Conservation (phyloP, 2,113 vertebrate genomes). For the Melanostigma gelatinosum region DNA sequence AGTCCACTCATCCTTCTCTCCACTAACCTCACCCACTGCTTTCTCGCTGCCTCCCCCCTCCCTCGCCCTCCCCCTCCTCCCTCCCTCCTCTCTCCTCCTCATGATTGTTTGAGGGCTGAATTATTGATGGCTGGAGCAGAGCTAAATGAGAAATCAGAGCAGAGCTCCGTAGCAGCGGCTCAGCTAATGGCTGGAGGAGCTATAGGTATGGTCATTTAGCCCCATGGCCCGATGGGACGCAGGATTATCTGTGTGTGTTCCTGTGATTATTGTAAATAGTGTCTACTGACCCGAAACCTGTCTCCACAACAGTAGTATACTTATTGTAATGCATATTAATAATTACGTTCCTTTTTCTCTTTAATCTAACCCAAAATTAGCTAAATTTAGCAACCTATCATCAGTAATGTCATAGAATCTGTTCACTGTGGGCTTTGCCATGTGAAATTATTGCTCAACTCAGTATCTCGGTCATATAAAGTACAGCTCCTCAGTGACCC, state of each 20-base stretch:
- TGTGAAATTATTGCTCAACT: background rate
- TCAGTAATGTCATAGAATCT: background rate
- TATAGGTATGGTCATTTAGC: conserved; percentile 38
- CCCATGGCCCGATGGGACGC: background rate
- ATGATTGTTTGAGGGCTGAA: conserved; percentile 77
- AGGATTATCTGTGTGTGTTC: background rate
- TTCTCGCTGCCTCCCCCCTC: conserved; percentile 22
- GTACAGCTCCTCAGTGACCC: background rate
- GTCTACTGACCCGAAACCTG: background rate
- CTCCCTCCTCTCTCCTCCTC: conserved; percentile 44
- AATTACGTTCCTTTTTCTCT: background rate
- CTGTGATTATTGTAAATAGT: background rate
- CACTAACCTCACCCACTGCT: conserved; percentile 63
- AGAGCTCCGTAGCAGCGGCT: conserved; percentile 28
- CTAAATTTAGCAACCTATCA: background rate
- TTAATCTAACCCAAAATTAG: background rate
- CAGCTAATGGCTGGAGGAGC: conserved; percentile 32
- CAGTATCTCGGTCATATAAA: background rate
- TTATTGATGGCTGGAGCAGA: conserved; percentile 76
- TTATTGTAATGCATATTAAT: background rate
- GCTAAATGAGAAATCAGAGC: conserved; percentile 78
- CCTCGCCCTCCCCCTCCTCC: conserved; percentile 1
- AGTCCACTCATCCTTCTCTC: conserved; percentile 59
- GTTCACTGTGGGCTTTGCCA: background rate
- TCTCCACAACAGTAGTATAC: background rate